Conservation (phyloP, 2,888 invertebrate genomes). For the Hyalella azteca region DNA sequence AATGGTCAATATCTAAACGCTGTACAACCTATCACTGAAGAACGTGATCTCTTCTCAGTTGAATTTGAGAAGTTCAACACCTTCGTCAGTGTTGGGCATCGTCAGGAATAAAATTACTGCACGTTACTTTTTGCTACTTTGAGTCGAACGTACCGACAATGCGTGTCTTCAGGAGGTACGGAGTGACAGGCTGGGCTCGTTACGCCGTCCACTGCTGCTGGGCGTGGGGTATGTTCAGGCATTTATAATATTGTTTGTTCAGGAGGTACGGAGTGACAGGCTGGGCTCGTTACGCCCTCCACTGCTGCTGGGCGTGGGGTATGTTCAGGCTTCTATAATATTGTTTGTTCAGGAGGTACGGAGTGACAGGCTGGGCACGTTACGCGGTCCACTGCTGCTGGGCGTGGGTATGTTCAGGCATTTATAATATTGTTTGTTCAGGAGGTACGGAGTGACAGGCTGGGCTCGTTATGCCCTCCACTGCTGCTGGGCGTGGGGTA, state of each 20-base stretch:
- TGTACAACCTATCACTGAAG: too few relatives aligned
- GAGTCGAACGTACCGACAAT: too few relatives aligned
- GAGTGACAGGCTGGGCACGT: conserved; percentile 37
- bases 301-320: conserved; percentile 55
- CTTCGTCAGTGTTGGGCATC: too few relatives aligned
- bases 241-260: too few relatives aligned
- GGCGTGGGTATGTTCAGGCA: too few relatives aligned
- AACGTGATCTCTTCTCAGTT: too few relatives aligned
- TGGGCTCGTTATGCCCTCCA: conserved; percentile 43
- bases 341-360: conserved; percentile 46
- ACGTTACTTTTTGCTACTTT: too few relatives aligned
- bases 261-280: conserved; percentile 45
- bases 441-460: conserved; percentile 43
- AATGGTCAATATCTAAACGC: too few relatives aligned
- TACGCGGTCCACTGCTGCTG: conserved; percentile 51
- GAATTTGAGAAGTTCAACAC: too few relatives aligned
- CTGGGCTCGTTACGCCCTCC: conserved; percentile 41
- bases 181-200: conserved; percentile 37
- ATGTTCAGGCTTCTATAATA: conserved; percentile 41
- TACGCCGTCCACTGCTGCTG: conserved; percentile 51
- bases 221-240: conserved; percentile 50
- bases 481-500: conserved; percentile 54
- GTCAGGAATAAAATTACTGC: too few relatives aligned
- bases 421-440: too few relatives aligned
- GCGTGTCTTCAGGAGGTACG: conserved; percentile 50